Evolutionary conservation across 2,888 invertebrate genomes (phyloP), one percentile per base, ranked within the genome.

Genomic region (Tetragonisca angustula): DNA sequence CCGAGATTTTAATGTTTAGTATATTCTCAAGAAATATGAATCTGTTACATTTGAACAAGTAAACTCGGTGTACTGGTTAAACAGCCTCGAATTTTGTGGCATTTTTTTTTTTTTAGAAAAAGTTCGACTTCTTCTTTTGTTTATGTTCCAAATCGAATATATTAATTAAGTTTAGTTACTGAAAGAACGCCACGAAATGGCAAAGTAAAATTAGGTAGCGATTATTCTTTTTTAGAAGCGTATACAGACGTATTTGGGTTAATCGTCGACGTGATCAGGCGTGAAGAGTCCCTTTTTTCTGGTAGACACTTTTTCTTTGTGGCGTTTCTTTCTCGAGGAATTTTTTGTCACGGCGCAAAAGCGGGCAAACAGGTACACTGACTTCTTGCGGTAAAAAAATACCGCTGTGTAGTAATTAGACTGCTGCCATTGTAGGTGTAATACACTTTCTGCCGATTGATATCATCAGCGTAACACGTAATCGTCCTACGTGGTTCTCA

Each of bases 361-460:
- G 3, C 24, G 19, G 19, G 24, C 27, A 11, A 69, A 54, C 32
- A 32, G 27, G 27, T 49, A 15, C 49, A 50, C 5, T 21, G 54
- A 27, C 43, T 59, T 59, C 36, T 54, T 56, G 17, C 62, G 65
- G 36, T 65, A 43, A 36, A 43, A 32, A 67, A 67, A 67, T 43
- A 32, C n/a, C n/a, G n/a, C n/a, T 36, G 36, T 36, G 19, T 56
- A n/a, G 19, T 56, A n/a, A 70, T 56, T 21, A 19, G 36, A n/a
- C n/a, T 19, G 1, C n/a, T n/a, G 70, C 56, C 36, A n/a, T 36
- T 70, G 36, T 17, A 36, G 36, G 43, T 56, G 56, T 67, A 50
- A 67, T 67, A 67, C 24, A 24, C 19, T 21, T 43, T 65, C 67
- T n/a, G 15, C 11, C 67, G 17, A 49, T 52, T 43, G 59, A 61